phyloP scores from a whole-genome alignment of 1,140 invertebrate genomes.

The Chironomus striatipennis region DNA sequence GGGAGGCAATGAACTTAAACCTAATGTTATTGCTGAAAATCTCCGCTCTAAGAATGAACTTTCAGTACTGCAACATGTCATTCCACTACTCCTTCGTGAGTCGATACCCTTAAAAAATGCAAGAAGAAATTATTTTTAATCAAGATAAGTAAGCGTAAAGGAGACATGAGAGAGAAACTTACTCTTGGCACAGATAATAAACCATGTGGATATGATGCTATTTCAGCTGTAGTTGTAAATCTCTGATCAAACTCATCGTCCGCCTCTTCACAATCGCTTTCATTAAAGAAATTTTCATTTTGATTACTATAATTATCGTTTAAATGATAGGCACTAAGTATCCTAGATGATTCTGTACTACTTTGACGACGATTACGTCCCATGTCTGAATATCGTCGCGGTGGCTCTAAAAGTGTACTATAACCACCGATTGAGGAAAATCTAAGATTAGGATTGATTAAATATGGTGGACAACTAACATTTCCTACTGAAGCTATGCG shows the following conservation, averaged over 20 bases:
- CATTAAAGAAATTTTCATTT: conserved; percentile 42
- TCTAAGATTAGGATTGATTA: conserved; percentile 43
- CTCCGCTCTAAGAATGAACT: conserved; percentile 70
- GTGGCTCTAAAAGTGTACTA: conserved; percentile 55
- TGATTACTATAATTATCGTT: conserved; percentile 41
- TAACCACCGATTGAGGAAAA: conserved; percentile 64
- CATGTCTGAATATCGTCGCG: conserved; percentile 46
- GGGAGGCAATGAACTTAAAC: conserved; percentile 51
- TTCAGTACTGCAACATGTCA: conserved; percentile 71
- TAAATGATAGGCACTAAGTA: conserved; percentile 46
- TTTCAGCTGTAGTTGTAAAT: conserved; percentile 28
- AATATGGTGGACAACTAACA: conserved; percentile 41
- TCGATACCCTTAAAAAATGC: conserved; percentile 36
- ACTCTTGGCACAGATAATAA: conserved; percentile 24
- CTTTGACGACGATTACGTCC: conserved; percentile 40
- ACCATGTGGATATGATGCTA: conserved; percentile 24
- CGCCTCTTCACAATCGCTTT: conserved; percentile 39
- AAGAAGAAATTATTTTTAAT: too few relatives aligned
- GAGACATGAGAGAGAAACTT: neutral
- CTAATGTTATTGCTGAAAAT: conserved; percentile 63
- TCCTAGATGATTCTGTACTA: conserved; percentile 38
- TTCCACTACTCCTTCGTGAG: conserved; percentile 61
- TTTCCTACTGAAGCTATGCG: conserved; percentile 45
- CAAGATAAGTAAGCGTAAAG: too few relatives aligned
- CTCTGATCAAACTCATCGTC: conserved; percentile 32